Percentiles rank a stretch among this genome's conserved stretches.
These are phyloP conservation scores for Cordilura impudica DNA, from an alignment of 2,888 invertebrate species.

Conservation along the genomic window DNA sequence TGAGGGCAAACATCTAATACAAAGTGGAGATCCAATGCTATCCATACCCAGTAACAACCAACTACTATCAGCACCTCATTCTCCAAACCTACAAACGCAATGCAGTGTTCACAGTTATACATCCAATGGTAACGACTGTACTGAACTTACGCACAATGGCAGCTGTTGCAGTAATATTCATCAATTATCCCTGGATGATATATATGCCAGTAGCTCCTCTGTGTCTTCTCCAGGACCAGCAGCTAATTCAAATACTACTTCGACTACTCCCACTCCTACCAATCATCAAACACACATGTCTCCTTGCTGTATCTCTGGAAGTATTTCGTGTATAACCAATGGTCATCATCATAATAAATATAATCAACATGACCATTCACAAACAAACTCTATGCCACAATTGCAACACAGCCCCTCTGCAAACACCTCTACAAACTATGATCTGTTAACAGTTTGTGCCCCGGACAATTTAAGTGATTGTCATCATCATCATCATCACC, in stretches of 20 bases:
- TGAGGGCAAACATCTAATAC: slow-evolving; percentile 79
- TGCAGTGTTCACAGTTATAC: slow-evolving; percentile 62
- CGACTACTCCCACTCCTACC: slow-evolving; percentile 48
- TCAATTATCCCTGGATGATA: slow-evolving; percentile 55
- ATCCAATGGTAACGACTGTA: slow-evolving; percentile 62
- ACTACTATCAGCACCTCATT: slow-evolving; percentile 78
- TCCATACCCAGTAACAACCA: slow-evolving; percentile 75
- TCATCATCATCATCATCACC: slow-evolving; percentile 59
- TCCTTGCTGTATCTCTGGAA: slow-evolving; percentile 23
- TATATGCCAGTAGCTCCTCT: slow-evolving; percentile 58
- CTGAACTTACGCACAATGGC: slow-evolving; percentile 53
- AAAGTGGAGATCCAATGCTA: slow-evolving; percentile 81
- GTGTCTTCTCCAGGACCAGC: slow-evolving; percentile 48
- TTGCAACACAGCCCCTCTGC: slow-evolving; percentile 56
- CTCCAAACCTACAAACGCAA: slow-evolving; percentile 74
- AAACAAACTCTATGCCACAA: slow-evolving; percentile 41
- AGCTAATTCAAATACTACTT: slow-evolving; percentile 39
- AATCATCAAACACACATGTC: slow-evolving; percentile 39
- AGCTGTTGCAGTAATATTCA: slow-evolving; percentile 58
- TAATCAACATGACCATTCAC: slow-evolving; percentile 30
- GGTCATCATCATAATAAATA: slow-evolving; percentile 46
- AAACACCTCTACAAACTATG: slow-evolving; percentile 46
- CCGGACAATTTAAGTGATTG: slow-evolving; percentile 55
- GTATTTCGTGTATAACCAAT: slow-evolving; percentile 46
- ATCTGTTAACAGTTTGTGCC: slow-evolving; percentile 56